These are phyloP conservation scores for Palythoa heliodiscus DNA, from an alignment of 92 coral and sea anemone genomes.

Conservation along the genomic window DNA sequence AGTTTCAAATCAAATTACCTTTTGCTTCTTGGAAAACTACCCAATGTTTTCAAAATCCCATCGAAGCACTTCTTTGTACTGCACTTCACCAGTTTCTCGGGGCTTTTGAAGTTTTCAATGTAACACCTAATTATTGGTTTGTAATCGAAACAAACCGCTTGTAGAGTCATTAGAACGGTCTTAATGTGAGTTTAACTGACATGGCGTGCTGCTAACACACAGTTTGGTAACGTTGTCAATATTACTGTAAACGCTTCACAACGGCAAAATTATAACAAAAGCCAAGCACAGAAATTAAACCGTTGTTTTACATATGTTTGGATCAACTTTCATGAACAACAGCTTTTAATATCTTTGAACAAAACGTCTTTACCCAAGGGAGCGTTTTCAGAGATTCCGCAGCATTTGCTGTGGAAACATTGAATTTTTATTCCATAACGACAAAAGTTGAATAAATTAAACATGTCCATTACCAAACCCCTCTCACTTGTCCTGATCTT, in stretches of 20 bases:
- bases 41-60: conserved; percentile 4
- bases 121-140: neutral
- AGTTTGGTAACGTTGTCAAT: neutral
- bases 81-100: neutral
- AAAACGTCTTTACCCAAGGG: conserved; percentile 17
- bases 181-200: neutral
- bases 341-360: conserved; percentile 23
- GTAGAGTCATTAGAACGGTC: neutral
- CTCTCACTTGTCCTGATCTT: too few species aligned
- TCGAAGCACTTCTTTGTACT: neutral
- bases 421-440: neutral
- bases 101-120: neutral
- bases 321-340: conserved; percentile 22
- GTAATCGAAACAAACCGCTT: neutral
- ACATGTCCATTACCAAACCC: too few species aligned
- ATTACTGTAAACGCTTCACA: conserved; percentile 2
- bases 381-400: neutral
- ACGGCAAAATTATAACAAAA: conserved; percentile 10
- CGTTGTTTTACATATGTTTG: conserved; percentile 19
- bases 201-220: conserved; percentile 13
- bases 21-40: neutral
- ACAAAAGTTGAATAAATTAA: too few species aligned
- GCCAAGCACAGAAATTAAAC: neutral
- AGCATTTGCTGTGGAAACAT: conserved; percentile 6
- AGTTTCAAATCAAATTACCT: neutral